Base-by-base conservation (phyloP, 2,888 invertebrate genomes). In the Plagodis pulveraria region DNA sequence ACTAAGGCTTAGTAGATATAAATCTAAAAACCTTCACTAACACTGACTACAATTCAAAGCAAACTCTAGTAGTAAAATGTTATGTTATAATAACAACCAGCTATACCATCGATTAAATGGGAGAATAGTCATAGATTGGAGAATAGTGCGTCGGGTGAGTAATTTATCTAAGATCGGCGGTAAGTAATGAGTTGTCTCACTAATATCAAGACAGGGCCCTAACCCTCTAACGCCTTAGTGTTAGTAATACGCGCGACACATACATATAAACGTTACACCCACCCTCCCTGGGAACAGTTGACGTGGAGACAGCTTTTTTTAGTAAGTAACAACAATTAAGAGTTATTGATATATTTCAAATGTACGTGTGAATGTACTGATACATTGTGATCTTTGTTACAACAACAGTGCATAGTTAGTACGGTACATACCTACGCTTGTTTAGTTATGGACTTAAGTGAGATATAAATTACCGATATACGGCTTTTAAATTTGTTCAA, bases 151-250 rank as follows among this genome's bases (percentile, higher is more conserved):
- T 22, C 10, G 8, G 6, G 2, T 48, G 71, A 80, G 75, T 82
- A 80, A 80, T 83, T 82, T 86, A 86, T 86, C 84, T 83, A 78
- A 83, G 83, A 85, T 84, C 84, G 75, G 76, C 70, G 77, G 80
- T 84, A 84, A 85, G 85, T 86, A 86, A 85, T 84, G 83, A 86
- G 83, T 82, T 81, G 81, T 81, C 80, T 74, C 77, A 76, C 80
- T 73, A 74, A 77, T 71, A 74, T 71, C 66, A 70, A 67, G 72
- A 69, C 64, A 63, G 40, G 57, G 50, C 67, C 62, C 66, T 57
- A 54, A 58, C 63, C 58, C 58, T 55, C 40, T 49, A 56, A 48
- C 51, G 57, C n/a, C 40, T 36, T 56, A 48, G 57, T 61, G 53
- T 57, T 40, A 48, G 46, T 55, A 32, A 43, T 57, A 54, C 54